phyloP scores from a whole-genome alignment of 2,888 invertebrate genomes.

The Acronicta aceris region DNA sequence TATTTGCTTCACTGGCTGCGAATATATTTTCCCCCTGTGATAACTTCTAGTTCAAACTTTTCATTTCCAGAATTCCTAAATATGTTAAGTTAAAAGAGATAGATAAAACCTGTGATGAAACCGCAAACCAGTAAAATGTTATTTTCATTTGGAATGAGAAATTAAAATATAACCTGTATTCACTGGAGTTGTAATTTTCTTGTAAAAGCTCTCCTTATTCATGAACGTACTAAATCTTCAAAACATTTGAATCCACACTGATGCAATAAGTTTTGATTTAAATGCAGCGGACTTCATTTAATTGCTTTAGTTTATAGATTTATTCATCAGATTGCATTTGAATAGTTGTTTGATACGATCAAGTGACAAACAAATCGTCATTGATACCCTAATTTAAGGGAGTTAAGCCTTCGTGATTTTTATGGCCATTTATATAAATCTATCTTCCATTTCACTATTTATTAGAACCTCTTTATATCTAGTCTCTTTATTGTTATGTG shows the following conservation, averaged over 20 bases:
- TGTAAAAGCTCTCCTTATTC: neutral
- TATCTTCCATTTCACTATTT: too few relatives aligned
- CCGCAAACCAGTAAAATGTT: neutral
- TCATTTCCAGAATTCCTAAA: too few relatives aligned
- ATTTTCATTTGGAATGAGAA: slow-evolving; percentile 30
- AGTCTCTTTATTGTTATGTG: too few relatives aligned
- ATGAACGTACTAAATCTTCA: slow-evolving; percentile 34
- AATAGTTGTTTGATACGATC: slow-evolving; percentile 3
- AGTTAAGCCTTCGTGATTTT: too few relatives aligned
- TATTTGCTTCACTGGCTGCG: neutral
- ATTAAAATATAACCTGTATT: slow-evolving; percentile 16
- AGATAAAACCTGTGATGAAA: neutral
- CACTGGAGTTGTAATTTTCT: slow-evolving; percentile 27
- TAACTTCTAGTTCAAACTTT: too few relatives aligned
- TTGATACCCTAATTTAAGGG: too few relatives aligned
- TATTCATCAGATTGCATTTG: slow-evolving; percentile 12
- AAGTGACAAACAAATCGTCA: too few relatives aligned
- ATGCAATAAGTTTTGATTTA: slow-evolving; percentile 25
- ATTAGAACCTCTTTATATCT: too few relatives aligned
- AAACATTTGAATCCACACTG: slow-evolving; percentile 20
- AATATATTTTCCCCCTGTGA: neutral
- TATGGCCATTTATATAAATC: too few relatives aligned
- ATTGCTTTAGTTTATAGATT: neutral
- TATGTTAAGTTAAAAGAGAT: too few relatives aligned
- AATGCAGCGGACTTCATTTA: slow-evolving; percentile 14